Base-by-base conservation (phyloP, 2,888 invertebrate genomes). In the Cheilosia vernalis region DNA sequence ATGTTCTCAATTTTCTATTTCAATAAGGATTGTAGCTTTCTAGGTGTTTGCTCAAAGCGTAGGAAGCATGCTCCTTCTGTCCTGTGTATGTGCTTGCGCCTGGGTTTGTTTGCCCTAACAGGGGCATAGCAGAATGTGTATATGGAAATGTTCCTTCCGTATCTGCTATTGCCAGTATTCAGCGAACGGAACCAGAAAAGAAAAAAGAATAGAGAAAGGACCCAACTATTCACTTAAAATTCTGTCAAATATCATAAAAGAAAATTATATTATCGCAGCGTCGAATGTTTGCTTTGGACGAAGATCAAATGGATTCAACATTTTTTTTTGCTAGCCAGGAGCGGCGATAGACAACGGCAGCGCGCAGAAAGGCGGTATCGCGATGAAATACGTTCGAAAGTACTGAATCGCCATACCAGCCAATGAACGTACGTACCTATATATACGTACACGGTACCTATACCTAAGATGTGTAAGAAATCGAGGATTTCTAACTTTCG, bases 161-260 rank as follows among this genome's bases (percentile, higher is more conserved):
- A 77, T 61, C 55, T 78, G 64, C 49, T 61, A 58, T 27, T 69
- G 69, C 77, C 72, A 77, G 64, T 63, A 82, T 60, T 40, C 24
- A 19, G 44, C 55, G 40, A 78, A 70, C 56, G 60, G 77, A 56
- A 77, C 66, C 53, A 69, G 27, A 47, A 67, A 55, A 69, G 70
- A 70, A 70, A 47, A 67, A 55, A 69, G 70, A 70, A 70, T 69
- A 53, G 67, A 73, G 37, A 79, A 70, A 80, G 55, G 74, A 85
- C 76, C 84, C 64, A 85, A 85, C 80, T 85, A 85, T 85, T 80
- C 84, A 85, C 84, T 85, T 85, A 85, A 85, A 85, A 85, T 76
- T 85, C 84, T 85, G 84, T 85, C 74, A 85, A 85, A 85, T 85
- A 85, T 85, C 80, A 80, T 85, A 85, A 85, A 84, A 74, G 84